Base-by-base conservation (phyloP, 2,113 vertebrate species). In the Hylia prasina region DNA sequence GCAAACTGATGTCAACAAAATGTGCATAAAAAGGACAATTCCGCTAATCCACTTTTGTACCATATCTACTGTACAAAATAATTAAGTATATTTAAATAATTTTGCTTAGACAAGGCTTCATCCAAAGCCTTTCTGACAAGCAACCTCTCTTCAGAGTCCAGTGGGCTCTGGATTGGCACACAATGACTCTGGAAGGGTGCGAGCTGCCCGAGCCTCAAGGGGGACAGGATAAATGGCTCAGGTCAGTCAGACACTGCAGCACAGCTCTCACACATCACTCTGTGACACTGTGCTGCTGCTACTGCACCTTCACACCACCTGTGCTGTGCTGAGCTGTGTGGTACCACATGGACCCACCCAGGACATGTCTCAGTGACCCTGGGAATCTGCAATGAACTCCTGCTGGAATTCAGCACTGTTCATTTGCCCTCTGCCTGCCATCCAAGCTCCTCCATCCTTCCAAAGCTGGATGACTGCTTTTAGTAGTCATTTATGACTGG, bases 121-220 rank as follows among this genome's bases (percentile, higher is more conserved):
- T 18, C 17, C 56, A 71, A 69, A 90, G 25, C 17, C 35, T 44
- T 35, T 27, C 25, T 25, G 45, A 70, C 8, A 73, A 69, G 27
- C 48, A 69, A 45, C 19, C 6, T 27, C 65, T 51, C 33, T 24
- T 75, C 13, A 0, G 1, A 65, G 20, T 40, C 37, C 85, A 48
- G 21, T 0, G 6, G 19, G 27, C 54, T 50, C 47, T 54, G 58
- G 27, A 31, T 2, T 37, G 8, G 47, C 66, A 45, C 10, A 6
- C 11, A 5, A 4, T 6, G 11, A 68, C 24, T 27, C n/a, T 1
- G 0, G 25, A 30, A 37, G 57, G 3, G 10, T 6, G 7, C 1
- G 7, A 76, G 44, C 18, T 69, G 57, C 33, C 35, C 42, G 2
- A 56, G 27, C 23, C 66, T 69, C 2, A 2, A 61, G 61, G 33